Evolutionary conservation across 2,888 invertebrate species (phyloP).

Genomic region (Coelopa pilipes): DNA sequence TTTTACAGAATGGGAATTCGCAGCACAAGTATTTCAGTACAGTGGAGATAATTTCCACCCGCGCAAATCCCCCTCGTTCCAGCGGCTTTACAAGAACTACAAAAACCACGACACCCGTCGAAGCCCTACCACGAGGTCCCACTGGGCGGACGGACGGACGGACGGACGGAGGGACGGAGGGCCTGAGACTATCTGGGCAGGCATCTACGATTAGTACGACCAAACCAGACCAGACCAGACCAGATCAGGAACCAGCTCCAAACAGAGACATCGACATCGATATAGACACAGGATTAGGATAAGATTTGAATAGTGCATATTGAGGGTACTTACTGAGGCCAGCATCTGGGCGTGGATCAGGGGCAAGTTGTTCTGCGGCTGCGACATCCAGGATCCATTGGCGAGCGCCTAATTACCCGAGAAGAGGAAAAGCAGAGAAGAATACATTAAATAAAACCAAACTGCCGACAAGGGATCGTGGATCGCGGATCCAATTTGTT

Average conservation of each 20-base stretch:
- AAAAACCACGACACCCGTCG: too few relatives aligned
- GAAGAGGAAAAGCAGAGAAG: slow-evolving; percentile 49
- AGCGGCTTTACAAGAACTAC: too few relatives aligned
- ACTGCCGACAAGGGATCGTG: slow-evolving; percentile 26
- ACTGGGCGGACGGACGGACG: too few relatives aligned
- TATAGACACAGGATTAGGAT: not conserved
- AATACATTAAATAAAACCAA: slow-evolving; percentile 27
- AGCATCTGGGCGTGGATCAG: slow-evolving; percentile 65
- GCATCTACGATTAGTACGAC: too few relatives aligned
- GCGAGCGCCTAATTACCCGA: slow-evolving; percentile 50
- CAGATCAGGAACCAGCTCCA: not conserved
- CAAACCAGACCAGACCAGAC: too few relatives aligned
- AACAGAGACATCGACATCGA: not conserved
- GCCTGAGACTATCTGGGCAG: too few relatives aligned
- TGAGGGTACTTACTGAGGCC: slow-evolving; percentile 53
- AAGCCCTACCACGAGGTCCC: too few relatives aligned
- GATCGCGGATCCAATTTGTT: slow-evolving; percentile 45
- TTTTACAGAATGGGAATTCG: too few relatives aligned
- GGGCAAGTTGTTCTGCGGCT: slow-evolving; percentile 56
- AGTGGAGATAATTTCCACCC: too few relatives aligned
- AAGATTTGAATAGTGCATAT: not conserved
- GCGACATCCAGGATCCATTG: slow-evolving; percentile 61
- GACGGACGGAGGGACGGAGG: too few relatives aligned
- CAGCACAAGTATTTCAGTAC: too few relatives aligned
- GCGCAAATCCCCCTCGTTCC: too few relatives aligned